phyloP scores from a whole-genome alignment of 2,113 vertebrate species.

The Petromus typicus region DNA sequence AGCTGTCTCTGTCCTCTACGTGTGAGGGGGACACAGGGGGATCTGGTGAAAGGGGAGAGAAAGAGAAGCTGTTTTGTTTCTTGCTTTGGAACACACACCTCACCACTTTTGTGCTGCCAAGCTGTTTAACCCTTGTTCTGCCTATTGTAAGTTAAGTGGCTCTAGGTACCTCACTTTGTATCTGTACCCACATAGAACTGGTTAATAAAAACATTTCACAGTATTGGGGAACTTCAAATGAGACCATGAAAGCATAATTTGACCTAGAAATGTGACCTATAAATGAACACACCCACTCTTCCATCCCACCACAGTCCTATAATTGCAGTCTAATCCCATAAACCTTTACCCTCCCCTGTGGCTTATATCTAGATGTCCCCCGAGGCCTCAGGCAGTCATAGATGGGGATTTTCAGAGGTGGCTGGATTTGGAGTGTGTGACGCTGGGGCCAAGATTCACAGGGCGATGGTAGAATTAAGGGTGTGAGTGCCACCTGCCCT shows the following conservation, averaged over 20 bases:
- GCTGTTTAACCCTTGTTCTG: not conserved
- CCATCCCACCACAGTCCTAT: not conserved
- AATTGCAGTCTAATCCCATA: not conserved
- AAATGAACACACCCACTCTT: not conserved
- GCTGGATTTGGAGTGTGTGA: not conserved
- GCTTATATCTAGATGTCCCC: not conserved
- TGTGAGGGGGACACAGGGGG: not conserved
- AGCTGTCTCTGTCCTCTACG: not conserved
- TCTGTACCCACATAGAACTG: not conserved
- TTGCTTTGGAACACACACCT: rapidly evolving
- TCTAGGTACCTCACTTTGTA: not conserved
- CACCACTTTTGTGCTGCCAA: not conserved
- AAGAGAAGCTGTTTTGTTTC: not conserved
- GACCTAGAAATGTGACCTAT: not conserved
- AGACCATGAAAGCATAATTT: not conserved
- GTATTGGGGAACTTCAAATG: not conserved
- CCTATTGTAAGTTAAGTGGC: not conserved
- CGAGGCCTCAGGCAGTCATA: not conserved
- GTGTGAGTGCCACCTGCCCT: not conserved
- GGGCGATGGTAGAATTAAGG: not conserved
- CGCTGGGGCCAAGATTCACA: not conserved
- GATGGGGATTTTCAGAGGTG: not conserved
- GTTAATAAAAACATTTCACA: not conserved
- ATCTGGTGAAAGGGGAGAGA: not conserved
- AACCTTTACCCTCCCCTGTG: not conserved